Evolutionary conservation across 1,140 invertebrate genomes (phyloP), one percentile per base, ranked within the genome.

Genomic region (Heliconius hewitsoni): DNA sequence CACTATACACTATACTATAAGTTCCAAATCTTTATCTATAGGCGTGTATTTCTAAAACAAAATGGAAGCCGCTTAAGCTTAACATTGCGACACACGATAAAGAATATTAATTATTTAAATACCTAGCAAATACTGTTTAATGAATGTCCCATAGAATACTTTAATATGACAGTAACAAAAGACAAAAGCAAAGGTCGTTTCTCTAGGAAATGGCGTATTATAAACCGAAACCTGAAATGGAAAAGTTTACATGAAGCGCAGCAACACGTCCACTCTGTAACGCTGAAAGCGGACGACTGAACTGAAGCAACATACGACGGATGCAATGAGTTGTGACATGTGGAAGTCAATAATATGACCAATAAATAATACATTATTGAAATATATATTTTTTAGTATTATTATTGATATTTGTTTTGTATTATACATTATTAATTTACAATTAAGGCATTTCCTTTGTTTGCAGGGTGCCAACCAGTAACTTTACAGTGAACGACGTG

Each of bases 401-500:
- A 34, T 6, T 71, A 37, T 13, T 37, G 3, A 18, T 71, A 30
- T 34, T 23, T 77, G 2, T 76, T 50, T 19, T 16, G 8, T 27
- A 55, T 34, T 13, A 5, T 52, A 16, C 16, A 46, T 70, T 50
- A 34, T 34, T 34, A 34, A 34, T 34, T 34, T 34, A 34, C 2
- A 34, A 70, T 50, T 76, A 46, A 71, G 27, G 27, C 13, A 46
- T 74, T 78, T 81, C 73, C 80, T 81, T 86, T 86, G 82, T 92
- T 85, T 70, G 19, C 86, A 96, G 97, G 87, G 97, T 99, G 81
- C 98, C 99, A 46, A 98, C 97, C 86, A 95, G 97, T 42, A 98
- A 98, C 95, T 99, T 99, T 92, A 97, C 97, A 2, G 97, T 99
- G 60, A 98, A 98, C 95, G 98, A 99, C 95, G 98, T 99, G 5